Conservation (phyloP, 2,113 vertebrate genomes). For the Cebus imitator region DNA sequence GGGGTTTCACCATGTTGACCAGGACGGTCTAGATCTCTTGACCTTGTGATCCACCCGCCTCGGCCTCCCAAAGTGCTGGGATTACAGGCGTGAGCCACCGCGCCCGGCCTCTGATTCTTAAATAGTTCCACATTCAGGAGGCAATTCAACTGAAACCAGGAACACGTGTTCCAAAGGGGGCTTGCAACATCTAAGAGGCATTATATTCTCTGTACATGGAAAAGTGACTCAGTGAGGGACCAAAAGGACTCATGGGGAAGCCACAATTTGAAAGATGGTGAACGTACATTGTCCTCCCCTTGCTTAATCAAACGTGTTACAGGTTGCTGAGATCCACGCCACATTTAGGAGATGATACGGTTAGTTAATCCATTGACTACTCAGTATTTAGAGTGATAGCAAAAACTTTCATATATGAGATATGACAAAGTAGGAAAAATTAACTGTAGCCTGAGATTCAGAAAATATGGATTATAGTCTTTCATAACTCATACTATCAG, state of each 20-base stretch:
- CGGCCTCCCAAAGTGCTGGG: too few species aligned
- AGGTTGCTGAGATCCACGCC: neutral
- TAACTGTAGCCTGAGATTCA: neutral
- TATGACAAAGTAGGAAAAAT: neutral
- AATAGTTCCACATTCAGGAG: slow-evolving; percentile 56
- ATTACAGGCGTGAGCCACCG: too few species aligned
- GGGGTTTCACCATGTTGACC: too few species aligned
- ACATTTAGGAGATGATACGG: neutral
- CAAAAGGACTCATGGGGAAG: slow-evolving; percentile 4
- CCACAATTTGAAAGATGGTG: neutral
- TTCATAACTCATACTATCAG: neutral
- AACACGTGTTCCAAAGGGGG: slow-evolving; percentile 64
- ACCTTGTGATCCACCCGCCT: too few species aligned
- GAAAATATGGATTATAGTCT: neutral
- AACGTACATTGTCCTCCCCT: neutral
- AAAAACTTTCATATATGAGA: slow-evolving; percentile 30
- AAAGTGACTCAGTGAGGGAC: neutral
- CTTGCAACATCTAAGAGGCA: slow-evolving; percentile 46
- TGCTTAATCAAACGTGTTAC: slow-evolving; percentile 10
- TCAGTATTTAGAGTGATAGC: neutral
- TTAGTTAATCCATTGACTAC: neutral
- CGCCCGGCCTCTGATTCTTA: slow-evolving; percentile 36
- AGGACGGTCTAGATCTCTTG: too few species aligned
- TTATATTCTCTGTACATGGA: neutral
- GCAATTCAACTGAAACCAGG: slow-evolving; percentile 59